phyloP scores from a whole-genome alignment of 2,797 vertebrate species.

The Thaleichthys pacificus region DNA sequence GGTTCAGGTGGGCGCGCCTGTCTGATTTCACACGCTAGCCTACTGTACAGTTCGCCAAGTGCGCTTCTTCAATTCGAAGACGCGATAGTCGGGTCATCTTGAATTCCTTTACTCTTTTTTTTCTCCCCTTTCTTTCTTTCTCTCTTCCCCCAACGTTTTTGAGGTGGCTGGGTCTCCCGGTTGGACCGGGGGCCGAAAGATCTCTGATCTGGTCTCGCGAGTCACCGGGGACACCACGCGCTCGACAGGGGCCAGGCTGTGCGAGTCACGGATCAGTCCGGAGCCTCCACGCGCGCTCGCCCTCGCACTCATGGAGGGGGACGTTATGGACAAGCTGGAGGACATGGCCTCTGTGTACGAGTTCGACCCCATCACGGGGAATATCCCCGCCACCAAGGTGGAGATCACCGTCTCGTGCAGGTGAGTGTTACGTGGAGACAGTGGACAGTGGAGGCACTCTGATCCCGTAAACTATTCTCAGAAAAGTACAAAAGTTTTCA shows the following conservation, averaged over 20 bases:
- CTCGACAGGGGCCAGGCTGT: constrained; percentile 68
- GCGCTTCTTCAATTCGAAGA: constrained; percentile 14
- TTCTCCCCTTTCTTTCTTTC: constrained; percentile 18
- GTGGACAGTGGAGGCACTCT: background rate
- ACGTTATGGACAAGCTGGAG: constrained; percentile 85
- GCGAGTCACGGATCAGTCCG: constrained; percentile 69
- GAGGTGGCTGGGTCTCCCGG: constrained; percentile 66
- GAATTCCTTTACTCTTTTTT: background rate
- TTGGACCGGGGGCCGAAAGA: constrained; percentile 62
- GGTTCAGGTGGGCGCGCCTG: constrained; percentile 1
- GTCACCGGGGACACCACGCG: constrained; percentile 57
- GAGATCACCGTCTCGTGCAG: constrained; percentile 96
- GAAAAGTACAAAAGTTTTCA: background rate
- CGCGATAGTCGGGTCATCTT: background rate
- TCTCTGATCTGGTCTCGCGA: constrained; percentile 67
- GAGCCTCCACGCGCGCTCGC: constrained; percentile 48
- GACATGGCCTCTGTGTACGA: constrained; percentile 89
- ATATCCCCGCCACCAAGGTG: constrained; percentile 93
- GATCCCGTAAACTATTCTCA: background rate
- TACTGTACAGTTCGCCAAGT: constrained; percentile 45
- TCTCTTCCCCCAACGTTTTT: constrained; percentile 50
- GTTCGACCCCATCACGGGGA: constrained; percentile 87
- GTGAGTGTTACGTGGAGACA: constrained; percentile 77
- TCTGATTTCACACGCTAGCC: background rate
- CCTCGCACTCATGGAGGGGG: constrained; percentile 78